phyloP scores from a whole-genome alignment of 2,113 vertebrate genomes.

The Amblyopsis rosae region DNA sequence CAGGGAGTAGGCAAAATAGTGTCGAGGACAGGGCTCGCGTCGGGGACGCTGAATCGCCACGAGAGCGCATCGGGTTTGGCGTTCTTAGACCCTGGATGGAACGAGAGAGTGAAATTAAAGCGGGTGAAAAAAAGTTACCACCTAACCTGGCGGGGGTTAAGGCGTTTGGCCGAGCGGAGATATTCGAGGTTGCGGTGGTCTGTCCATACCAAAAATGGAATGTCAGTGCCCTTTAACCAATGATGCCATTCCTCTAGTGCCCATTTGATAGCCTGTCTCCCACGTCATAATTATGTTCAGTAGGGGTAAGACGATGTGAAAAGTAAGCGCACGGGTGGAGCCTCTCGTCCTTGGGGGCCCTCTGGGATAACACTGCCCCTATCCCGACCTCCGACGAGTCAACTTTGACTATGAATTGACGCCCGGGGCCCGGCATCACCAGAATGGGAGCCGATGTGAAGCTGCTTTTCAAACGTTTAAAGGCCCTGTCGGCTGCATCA shows the following conservation, averaged over 20 bases:
- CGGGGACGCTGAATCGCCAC: not conserved
- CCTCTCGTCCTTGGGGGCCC: not conserved
- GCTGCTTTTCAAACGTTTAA: not conserved
- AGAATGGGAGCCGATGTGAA: not conserved
- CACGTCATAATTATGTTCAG: not conserved
- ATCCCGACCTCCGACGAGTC: not conserved
- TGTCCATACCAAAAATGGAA: not conserved
- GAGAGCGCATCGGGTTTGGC: not conserved
- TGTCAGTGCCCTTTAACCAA: not conserved
- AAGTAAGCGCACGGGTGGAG: not conserved
- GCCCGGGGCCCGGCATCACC: not conserved
- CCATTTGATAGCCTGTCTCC: not conserved
- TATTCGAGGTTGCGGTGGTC: too few species aligned
- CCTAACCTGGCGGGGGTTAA: not conserved
- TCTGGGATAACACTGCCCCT: not conserved
- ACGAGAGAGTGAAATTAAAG: not conserved
- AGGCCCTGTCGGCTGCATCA: not conserved
- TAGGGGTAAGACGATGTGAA: not conserved
- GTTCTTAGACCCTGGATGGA: not conserved
- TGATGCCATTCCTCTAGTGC: conserved; percentile 6
- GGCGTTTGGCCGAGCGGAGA: too few species aligned
- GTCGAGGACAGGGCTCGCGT: too few species aligned
- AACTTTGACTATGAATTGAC: conserved; percentile 1
- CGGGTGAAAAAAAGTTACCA: not conserved
- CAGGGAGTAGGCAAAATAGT: too few species aligned